Conservation (phyloP, 2,113 vertebrate species). For the Cnemophilus loriae region DNA sequence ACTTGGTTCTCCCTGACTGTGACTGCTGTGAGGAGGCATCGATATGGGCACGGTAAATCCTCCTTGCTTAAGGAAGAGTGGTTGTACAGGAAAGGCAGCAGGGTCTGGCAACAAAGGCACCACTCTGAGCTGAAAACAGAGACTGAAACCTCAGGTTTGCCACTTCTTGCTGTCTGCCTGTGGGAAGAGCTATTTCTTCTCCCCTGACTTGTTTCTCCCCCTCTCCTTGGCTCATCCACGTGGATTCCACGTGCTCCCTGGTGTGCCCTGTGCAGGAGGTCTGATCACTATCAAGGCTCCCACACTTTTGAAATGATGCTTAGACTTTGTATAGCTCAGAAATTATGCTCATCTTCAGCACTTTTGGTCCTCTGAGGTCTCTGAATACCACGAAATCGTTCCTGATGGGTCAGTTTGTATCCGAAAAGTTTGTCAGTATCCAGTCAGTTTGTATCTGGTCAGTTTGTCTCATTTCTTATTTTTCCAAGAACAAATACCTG, state of each 20-base stretch:
- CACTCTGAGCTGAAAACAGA: background rate
- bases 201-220: background rate
- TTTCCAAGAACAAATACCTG: background rate
- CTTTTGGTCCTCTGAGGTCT: background rate
- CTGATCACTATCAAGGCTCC: background rate
- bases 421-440: too few relatives aligned
- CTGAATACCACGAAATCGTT: background rate
- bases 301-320: background rate
- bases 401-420: background rate
- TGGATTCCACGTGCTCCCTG: accelerated
- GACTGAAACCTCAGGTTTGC: background rate
- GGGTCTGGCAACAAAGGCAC: background rate
- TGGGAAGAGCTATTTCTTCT: background rate
- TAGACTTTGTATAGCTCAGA: background rate
- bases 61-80: background rate
- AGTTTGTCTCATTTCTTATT: background rate
- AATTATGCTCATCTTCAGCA: background rate
- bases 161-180: background rate
- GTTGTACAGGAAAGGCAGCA: background rate
- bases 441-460: too few relatives aligned
- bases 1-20: background rate
- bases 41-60: background rate
- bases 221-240: background rate
- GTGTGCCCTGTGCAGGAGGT: background rate
- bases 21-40: background rate